Percentiles rank a stretch among this genome's conserved stretches.
These are phyloP conservation scores for Triplophysa rosa DNA, from an alignment of 2,113 vertebrate species.

Conservation along the genomic window DNA sequence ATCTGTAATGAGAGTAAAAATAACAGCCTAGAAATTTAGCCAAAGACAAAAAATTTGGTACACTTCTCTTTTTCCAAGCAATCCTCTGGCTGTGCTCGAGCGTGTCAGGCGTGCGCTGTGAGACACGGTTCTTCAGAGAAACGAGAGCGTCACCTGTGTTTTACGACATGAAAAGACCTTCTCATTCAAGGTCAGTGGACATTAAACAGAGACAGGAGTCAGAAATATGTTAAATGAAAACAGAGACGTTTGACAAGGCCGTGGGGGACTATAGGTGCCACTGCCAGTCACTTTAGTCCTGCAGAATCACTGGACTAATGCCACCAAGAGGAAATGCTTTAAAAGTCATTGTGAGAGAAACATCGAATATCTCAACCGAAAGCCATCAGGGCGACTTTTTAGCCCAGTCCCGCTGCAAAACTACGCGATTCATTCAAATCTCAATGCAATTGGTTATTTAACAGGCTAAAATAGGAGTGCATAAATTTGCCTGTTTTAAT, in stretches of 20 bases:
- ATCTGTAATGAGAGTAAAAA: slow-evolving; percentile 34
- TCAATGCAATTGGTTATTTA: neutral
- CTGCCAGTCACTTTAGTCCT: slow-evolving; percentile 71
- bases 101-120: slow-evolving; percentile 9
- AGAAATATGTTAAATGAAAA: slow-evolving; percentile 65
- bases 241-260: slow-evolving; percentile 60
- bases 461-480: neutral
- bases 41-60: neutral
- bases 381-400: neutral
- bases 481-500: slow-evolving; percentile 5
- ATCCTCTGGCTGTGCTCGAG: slow-evolving; percentile 21
- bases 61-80: slow-evolving; percentile 35
- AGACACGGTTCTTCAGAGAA: slow-evolving; percentile 10
- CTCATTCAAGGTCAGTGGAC: slow-evolving; percentile 50
- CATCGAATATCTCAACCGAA: neutral
- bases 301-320: slow-evolving; percentile 59
- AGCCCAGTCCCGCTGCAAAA: neutral
- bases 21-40: neutral
- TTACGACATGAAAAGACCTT: slow-evolving; percentile 45
- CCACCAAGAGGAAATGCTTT: slow-evolving; percentile 58
- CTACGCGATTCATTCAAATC: neutral
- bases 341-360: slow-evolving; percentile 55
- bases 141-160: slow-evolving; percentile 45
- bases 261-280: slow-evolving; percentile 59
- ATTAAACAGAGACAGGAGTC: slow-evolving; percentile 57